A percentile compares a stretch with the other conserved stretches of the same genome.
Conservation (phyloP, 2,113 vertebrate species). For the Rafetus swinhoei region DNA sequence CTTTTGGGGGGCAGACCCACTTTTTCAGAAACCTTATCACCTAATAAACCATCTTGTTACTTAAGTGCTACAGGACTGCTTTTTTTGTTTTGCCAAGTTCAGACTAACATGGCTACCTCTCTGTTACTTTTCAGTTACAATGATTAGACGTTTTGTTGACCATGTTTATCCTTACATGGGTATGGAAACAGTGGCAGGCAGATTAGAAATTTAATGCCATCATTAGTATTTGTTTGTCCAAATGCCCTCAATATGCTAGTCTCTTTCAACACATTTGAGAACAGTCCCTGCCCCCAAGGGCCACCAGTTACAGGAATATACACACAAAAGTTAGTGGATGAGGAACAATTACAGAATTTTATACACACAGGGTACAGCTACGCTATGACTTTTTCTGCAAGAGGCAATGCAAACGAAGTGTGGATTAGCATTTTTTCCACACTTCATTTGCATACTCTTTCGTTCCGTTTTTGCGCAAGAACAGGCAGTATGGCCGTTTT, state of each 20-base stretch:
- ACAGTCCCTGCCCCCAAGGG: background rate
- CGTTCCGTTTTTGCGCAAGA: no score
- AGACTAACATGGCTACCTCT: background rate
- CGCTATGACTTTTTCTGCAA: no score
- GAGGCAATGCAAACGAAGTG: no score
- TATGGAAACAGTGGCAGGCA: background rate
- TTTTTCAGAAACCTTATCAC: no score
- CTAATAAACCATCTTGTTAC: no score
- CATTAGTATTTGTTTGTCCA: background rate
- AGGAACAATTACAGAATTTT: background rate
- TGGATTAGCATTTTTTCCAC: no score
- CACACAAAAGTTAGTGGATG: background rate
- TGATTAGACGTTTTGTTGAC: background rate
- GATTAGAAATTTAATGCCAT: background rate
- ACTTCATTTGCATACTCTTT: no score
- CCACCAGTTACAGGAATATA: background rate
- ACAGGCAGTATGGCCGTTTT: no score
- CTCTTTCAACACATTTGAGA: background rate
- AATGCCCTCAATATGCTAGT: fast-evolving
- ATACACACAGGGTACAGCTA: background rate
- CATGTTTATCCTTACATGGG: background rate
- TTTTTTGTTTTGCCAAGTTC: no score
- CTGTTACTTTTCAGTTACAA: background rate
- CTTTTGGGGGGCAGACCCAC: no score
- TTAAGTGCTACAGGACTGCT: no score